Base-by-base conservation (phyloP, 2,888 invertebrate genomes). In the Orchesellides sinensis region DNA sequence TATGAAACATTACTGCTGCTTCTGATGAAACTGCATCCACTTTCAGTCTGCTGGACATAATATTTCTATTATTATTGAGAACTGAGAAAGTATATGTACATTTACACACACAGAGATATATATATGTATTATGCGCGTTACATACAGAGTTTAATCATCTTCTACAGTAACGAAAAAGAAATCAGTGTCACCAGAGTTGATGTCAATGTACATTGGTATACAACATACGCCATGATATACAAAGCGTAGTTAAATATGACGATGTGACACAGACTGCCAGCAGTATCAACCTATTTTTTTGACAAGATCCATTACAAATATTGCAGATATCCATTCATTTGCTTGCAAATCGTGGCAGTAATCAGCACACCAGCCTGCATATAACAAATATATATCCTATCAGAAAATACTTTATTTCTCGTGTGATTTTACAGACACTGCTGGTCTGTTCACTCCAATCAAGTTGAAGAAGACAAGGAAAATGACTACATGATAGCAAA, bases 21-120 rank as follows among this genome's bases (percentile, higher is more conserved):
- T 52, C 23, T 65, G 54, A 54, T 65, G 65, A 75, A 65, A 75
- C 65, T 75, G 65, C 54, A 65, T 65, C 35, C 25, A 35, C 40
- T 27, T 52, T 52, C 49, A n/a, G 25, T n/a, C n/a, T n/a, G n/a
- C 23, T 63, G 74, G 63, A 74, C 74, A 65, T 74, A n/a, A n/a
- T n/a, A n/a, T n/a, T n/a, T n/a, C n/a, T n/a, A n/a, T n/a, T n/a
- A n/a, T n/a, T n/a, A n/a, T n/a, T n/a, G n/a, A 73, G 61, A 32
- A 47, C 59, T 35, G 19, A 35, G 10, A 49, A 49, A 4, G 56
- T 56, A 23, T 56, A 56, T 23, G n/a, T 25, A 56, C 21, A 8
- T 23, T 56, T 56, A 49, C 12, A 35, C 12, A 10, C 10, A 52
- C 52, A 52, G 52, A 47, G 47, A 52, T 17, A 54, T 5, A 14